Evolutionary conservation across 2,113 vertebrate genomes (phyloP).

Genomic region (Amia ocellicauda): DNA sequence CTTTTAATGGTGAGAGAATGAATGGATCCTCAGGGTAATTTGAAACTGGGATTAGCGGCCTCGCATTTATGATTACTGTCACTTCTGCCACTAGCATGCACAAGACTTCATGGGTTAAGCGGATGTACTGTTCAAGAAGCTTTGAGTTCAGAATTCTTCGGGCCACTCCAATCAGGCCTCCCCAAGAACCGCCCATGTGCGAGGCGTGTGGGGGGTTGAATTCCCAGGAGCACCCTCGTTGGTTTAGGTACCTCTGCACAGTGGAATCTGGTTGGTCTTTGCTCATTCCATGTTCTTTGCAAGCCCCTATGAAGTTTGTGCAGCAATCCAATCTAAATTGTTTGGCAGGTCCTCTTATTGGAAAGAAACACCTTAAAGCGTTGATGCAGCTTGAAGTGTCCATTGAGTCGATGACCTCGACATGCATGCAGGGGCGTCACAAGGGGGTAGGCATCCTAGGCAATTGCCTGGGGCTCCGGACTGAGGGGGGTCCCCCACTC

Average conservation of each 20-base stretch:
- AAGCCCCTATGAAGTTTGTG: slow-evolving; percentile 15
- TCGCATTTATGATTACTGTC: background rate
- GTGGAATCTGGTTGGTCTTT: background rate
- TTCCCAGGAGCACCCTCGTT: slow-evolving; percentile 2
- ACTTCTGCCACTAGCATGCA: slow-evolving; percentile 7
- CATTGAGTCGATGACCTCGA: too few relatives aligned
- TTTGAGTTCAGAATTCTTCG: slow-evolving; percentile 10
- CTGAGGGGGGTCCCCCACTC: background rate
- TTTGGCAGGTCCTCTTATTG: slow-evolving; percentile 15
- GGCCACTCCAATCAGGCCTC: background rate
- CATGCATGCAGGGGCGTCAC: background rate
- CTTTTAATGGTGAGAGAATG: slow-evolving; percentile 8
- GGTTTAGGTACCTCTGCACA: slow-evolving; percentile 1
- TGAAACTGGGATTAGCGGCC: too few relatives aligned
- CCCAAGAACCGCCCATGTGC: slow-evolving; percentile 11
- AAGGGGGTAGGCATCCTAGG: too few relatives aligned
- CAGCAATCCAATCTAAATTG: slow-evolving; percentile 10
- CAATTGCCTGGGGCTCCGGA: background rate
- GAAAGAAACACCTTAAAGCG: slow-evolving; percentile 4
- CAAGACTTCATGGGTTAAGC: slow-evolving; percentile 8
- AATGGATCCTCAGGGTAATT: background rate
- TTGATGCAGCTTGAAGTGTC: too few relatives aligned
- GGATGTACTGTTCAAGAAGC: background rate
- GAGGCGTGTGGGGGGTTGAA: too few relatives aligned
- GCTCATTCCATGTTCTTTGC: too few relatives aligned